Evolutionary conservation across 2,113 vertebrate genomes (phyloP).

Genomic region (Brachyhypopomus occidentalis): DNA sequence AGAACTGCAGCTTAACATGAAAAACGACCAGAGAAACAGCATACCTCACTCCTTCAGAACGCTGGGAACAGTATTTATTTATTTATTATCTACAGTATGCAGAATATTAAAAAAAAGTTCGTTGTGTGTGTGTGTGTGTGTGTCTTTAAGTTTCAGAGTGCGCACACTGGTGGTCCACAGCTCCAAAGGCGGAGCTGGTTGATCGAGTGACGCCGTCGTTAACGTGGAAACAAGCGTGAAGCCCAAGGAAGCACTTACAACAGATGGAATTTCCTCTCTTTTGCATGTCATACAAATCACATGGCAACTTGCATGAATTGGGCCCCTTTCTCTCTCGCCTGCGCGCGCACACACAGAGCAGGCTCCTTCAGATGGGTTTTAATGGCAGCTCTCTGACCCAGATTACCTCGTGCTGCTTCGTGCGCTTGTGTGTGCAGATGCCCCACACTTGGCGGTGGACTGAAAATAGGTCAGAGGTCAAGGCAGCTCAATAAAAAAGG

Average conservation of each 20-base stretch:
- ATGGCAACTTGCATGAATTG: slow-evolving; percentile 15
- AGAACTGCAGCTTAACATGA: no score
- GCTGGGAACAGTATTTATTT: background rate
- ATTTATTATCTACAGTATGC: background rate
- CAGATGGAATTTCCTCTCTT: slow-evolving; percentile 65
- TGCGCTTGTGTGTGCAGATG: slow-evolving; percentile 56
- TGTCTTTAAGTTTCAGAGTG: background rate
- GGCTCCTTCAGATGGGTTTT: slow-evolving; percentile 53
- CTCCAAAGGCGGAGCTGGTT: background rate
- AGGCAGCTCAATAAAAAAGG: slow-evolving; percentile 49
- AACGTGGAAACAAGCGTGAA: slow-evolving; percentile 60
- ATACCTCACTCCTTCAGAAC: background rate
- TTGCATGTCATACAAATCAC: slow-evolving; percentile 35
- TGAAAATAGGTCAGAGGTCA: slow-evolving; percentile 71
- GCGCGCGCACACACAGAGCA: slow-evolving; percentile 45
- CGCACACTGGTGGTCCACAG: background rate
- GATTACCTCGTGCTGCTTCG: slow-evolving; percentile 55
- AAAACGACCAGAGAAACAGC: background rate
- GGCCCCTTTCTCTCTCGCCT: slow-evolving; percentile 1
- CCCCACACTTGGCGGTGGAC: slow-evolving; percentile 49
- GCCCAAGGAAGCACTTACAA: slow-evolving; percentile 60
- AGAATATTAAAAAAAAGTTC: background rate
- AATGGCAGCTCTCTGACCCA: slow-evolving; percentile 69
- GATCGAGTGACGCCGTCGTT: slow-evolving; percentile 25
- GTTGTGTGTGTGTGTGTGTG: background rate